Conservation (phyloP, 2,113 vertebrate species). For the Aepyceros melampus region DNA sequence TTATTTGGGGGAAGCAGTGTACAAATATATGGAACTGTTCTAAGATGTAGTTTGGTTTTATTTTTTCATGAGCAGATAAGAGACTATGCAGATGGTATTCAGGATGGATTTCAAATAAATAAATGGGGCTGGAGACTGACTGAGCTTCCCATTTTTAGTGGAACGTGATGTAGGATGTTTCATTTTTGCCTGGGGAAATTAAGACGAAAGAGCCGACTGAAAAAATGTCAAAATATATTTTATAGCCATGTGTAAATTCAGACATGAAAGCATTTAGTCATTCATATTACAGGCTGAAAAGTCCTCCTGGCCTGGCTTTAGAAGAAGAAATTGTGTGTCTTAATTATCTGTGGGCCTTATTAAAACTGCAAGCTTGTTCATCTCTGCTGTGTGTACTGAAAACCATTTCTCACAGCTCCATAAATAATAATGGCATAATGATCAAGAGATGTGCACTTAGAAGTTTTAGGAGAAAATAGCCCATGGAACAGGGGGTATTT, state of each 20-base stretch:
- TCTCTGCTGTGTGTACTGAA: conserved; percentile 54
- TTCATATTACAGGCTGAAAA: conserved; percentile 72
- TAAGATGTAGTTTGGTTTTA: background rate
- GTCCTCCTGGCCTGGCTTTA: conserved; percentile 75
- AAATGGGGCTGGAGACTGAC: background rate
- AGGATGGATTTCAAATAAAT: background rate
- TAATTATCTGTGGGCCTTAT: conserved; percentile 69
- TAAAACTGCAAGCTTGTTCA: conserved; percentile 58
- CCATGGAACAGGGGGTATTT: conserved; percentile 27
- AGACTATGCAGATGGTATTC: background rate
- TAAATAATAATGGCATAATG: conserved; percentile 62
- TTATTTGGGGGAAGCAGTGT: background rate
- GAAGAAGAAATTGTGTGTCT: conserved; percentile 71
- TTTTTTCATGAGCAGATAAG: background rate
- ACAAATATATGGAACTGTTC: background rate
- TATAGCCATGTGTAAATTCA: conserved; percentile 52
- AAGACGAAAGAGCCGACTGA: conserved; percentile 45
- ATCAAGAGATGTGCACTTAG: conserved; percentile 55
- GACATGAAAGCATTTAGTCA: conserved; percentile 69
- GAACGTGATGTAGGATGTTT: conserved; percentile 33
- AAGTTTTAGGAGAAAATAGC: conserved; percentile 68
- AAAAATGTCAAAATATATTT: conserved; percentile 58
- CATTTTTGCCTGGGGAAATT: conserved; percentile 52
- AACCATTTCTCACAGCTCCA: conserved; percentile 55
- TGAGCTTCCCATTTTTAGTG: conserved; percentile 36